These are phyloP conservation scores for Sciurus carolinensis DNA, from an alignment of 2,797 vertebrate species.

Conservation along the genomic window DNA sequence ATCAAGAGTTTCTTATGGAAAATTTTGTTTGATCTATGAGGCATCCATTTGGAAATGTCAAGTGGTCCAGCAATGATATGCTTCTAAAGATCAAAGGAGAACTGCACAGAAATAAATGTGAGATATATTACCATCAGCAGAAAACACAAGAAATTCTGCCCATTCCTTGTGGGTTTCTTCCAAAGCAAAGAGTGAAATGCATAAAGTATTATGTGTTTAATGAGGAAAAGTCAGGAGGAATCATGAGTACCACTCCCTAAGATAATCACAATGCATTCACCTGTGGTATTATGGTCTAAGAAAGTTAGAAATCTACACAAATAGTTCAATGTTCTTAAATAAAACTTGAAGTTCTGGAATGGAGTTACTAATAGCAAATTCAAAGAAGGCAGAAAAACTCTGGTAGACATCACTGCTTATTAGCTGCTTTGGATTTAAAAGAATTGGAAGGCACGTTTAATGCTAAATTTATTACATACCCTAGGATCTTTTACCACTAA, in stretches of 20 bases:
- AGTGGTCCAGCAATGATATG: background rate
- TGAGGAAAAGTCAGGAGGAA: conserved; percentile 29
- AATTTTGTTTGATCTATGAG: conserved; percentile 67
- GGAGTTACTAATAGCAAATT: background rate
- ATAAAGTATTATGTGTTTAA: conserved; percentile 2
- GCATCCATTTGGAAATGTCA: conserved; percentile 70
- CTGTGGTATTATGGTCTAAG: background rate
- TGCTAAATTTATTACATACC: background rate
- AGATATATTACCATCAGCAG: conserved; percentile 36
- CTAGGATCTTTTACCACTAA: background rate
- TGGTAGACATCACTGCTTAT: background rate
- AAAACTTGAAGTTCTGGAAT: background rate
- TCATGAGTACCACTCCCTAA: background rate
- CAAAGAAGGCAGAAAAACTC: background rate
- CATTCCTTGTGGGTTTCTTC: background rate
- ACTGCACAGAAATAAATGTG: conserved; percentile 49
- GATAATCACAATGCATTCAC: background rate
- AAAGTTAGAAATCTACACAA: background rate
- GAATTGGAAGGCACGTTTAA: background rate
- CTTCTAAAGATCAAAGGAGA: conserved; percentile 66
- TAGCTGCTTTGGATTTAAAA: background rate
- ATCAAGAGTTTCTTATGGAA: conserved; percentile 49
- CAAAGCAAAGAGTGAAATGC: conserved; percentile 17
- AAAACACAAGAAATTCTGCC: background rate
- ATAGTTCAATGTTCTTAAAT: conserved; percentile 12